Conservation (phyloP, 92 coral and sea anemone genomes). For the Porites divaricata region DNA sequence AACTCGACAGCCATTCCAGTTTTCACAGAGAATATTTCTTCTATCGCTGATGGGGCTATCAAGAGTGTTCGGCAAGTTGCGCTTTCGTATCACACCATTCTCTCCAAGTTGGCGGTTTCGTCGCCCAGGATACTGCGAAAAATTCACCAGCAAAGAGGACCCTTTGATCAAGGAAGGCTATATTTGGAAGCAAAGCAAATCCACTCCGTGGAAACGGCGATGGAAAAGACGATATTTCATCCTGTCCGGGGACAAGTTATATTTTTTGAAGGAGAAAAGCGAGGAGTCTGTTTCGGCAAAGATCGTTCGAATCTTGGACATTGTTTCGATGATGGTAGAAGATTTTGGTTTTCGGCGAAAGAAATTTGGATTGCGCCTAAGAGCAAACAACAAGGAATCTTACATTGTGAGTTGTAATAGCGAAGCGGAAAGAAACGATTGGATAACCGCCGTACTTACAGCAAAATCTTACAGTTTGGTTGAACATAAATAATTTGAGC, state of each 20-base stretch:
- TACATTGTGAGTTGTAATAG: slow-evolving; percentile 65
- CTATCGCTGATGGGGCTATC: slow-evolving; percentile 55
- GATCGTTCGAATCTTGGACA: slow-evolving; percentile 74
- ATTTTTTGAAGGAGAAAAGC: slow-evolving; percentile 76
- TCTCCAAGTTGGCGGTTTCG: slow-evolving; percentile 40
- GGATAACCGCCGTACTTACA: slow-evolving; percentile 88
- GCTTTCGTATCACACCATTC: slow-evolving; percentile 38
- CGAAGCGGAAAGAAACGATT: slow-evolving; percentile 82
- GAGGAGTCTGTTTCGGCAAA: slow-evolving; percentile 60
- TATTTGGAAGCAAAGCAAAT: slow-evolving; percentile 68
- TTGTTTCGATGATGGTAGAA: slow-evolving; percentile 81
- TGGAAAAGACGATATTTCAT: slow-evolving; percentile 84
- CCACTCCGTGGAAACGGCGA: slow-evolving; percentile 42
- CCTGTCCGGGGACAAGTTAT: slow-evolving; percentile 70
- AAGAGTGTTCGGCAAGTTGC: slow-evolving; percentile 63
- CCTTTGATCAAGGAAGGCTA: slow-evolving; percentile 77
- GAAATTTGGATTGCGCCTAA: slow-evolving; percentile 76
- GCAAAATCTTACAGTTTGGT: slow-evolving; percentile 82
- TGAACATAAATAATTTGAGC: slow-evolving; percentile 7
- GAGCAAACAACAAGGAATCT: slow-evolving; percentile 69
- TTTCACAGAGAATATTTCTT: slow-evolving; percentile 3
- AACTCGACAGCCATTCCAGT: background rate
- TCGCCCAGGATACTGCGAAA: slow-evolving; percentile 54
- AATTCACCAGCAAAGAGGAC: slow-evolving; percentile 10
- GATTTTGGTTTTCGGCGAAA: slow-evolving; percentile 81